phyloP scores from a whole-genome alignment of 2,797 vertebrate species.

The Crocidura indochinensis region DNA sequence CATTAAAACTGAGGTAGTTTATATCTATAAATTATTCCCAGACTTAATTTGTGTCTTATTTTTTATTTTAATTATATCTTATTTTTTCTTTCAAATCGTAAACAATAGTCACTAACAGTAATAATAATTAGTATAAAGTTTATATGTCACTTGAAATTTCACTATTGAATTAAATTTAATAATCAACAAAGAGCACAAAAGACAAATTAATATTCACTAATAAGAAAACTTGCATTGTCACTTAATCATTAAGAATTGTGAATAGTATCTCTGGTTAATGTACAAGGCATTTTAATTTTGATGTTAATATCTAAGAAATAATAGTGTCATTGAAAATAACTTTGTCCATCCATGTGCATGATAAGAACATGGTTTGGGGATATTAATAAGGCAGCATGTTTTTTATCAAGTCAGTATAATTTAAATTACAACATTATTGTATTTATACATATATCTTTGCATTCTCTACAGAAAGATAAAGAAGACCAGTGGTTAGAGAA shows the following conservation, averaged over 20 bases:
- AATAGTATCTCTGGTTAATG: background rate
- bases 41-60: background rate
- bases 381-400: background rate
- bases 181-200: conserved; percentile 5
- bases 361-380: background rate
- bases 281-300: background rate
- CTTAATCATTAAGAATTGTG: background rate
- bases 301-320: background rate
- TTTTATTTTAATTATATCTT: too few species aligned
- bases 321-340: background rate
- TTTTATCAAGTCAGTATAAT: background rate
- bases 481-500: conserved; percentile 99
- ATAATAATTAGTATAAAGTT: background rate
- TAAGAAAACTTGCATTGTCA: background rate
- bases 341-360: background rate
- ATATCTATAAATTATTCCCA: background rate
- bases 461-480: conserved; percentile 94
- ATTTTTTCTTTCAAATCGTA: background rate
- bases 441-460: conserved; percentile 53
- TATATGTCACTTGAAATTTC: background rate
- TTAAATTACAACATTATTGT: background rate
- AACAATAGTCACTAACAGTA: background rate
- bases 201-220: background rate
- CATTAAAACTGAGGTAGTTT: background rate
- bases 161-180: background rate